Base-by-base conservation (phyloP, 2,797 vertebrate genomes). In the Coranthus polyacanthus region DNA sequence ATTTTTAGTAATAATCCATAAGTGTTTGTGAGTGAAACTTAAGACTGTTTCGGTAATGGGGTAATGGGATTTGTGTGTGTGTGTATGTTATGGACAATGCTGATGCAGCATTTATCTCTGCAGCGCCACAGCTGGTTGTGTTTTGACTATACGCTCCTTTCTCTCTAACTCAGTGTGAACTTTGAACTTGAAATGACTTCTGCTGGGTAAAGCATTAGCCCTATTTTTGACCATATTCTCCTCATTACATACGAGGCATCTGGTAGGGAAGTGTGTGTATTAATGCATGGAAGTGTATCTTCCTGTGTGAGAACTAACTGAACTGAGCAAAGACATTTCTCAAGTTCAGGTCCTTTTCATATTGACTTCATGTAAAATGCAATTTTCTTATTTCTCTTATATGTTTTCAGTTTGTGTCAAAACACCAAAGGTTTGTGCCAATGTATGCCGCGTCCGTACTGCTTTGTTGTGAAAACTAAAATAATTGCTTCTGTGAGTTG, bases 51-150 rank as follows among this genome's bases (percentile, higher is more conserved):
- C 26, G 62, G 50, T 84, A 88, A 88, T 85, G 65, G 72, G 72
- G 56, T 88, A 86, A 88, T 88, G 21, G 66, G 26, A 81, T 87
- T 38, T 82, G 34, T 78, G 57, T 80, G 56, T 57, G 21, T 57
- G 62, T 54, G 52, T 50, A 42, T 64, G 29, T 67, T 69, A 68
- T 73, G 58, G 26, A 68, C 72, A 75, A 78, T 87, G 89, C 91
- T 92, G 93, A 90, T 89, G 88, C 88, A 89, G 75, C 90, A 82
- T 88, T 73, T 55, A 88, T 90, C 82, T 89, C 50, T 55, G 86
- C 84, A 91, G 78, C 66, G 72, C 88, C 83, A 86, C 89, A 94
- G 92, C 92, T 94, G 91, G 92, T 94, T 94, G 89, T 88, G 89
- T 92, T 95, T 92, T 86, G 76, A 74, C 76, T 74, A 13, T 53